phyloP scores from a whole-genome alignment of 2,113 vertebrate genomes.

The Chionodraco myersi region DNA sequence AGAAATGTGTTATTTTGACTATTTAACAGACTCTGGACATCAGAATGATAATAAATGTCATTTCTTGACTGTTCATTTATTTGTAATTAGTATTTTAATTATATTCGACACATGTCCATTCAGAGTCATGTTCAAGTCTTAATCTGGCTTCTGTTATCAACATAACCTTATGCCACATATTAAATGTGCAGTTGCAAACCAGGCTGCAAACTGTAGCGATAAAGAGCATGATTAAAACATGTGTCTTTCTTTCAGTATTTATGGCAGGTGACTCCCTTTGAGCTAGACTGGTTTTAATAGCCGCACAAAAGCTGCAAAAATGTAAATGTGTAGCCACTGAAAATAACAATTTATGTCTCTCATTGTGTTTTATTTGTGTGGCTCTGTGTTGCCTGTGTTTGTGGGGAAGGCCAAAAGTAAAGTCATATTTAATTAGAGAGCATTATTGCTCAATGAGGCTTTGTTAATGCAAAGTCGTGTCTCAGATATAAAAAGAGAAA shows the following conservation, averaged over 20 bases:
- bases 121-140: not conserved
- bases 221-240: conserved; percentile 58
- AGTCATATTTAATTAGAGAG: conserved; percentile 69
- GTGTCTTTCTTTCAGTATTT: conserved; percentile 39
- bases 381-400: conserved; percentile 47
- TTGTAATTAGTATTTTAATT: not conserved
- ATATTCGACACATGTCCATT: conserved; percentile 6
- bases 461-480: conserved; percentile 57
- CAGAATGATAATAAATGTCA: conserved; percentile 13
- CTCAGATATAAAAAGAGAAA: conserved; percentile 56
- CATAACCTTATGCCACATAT: conserved; percentile 20
- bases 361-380: conserved; percentile 47
- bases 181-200: conserved; percentile 46
- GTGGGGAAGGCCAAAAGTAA: conserved; percentile 61
- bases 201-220: conserved; percentile 30
- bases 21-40: conserved; percentile 5
- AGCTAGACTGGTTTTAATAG: conserved; percentile 59
- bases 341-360: conserved; percentile 54
- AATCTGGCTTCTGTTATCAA: not conserved
- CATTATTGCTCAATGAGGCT: conserved; percentile 64
- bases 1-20: conserved; percentile 14
- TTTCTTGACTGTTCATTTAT: conserved; percentile 12
- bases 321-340: conserved; percentile 51
- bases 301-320: conserved; percentile 54
- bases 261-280: conserved; percentile 49